These are phyloP conservation scores for Chaetorhynchus papuensis DNA, from an alignment of 2,113 vertebrate species.

Conservation along the genomic window DNA sequence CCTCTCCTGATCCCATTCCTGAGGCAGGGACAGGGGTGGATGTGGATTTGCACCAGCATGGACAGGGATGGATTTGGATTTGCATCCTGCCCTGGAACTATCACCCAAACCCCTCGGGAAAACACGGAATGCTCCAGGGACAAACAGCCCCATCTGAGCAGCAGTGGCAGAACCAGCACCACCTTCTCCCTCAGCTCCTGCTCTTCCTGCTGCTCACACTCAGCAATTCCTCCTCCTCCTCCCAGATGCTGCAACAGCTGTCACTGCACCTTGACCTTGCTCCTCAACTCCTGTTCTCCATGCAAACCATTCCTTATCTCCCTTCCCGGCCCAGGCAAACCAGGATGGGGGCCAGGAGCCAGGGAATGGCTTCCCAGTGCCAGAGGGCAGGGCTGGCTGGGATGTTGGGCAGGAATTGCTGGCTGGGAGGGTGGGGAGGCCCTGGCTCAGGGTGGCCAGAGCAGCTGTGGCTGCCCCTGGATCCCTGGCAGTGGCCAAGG, in stretches of 20 bases:
- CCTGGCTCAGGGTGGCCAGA: not conserved
- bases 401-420: not conserved
- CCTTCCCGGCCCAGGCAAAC: not conserved
- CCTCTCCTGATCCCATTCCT: not conserved
- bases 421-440: not conserved
- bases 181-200: not conserved
- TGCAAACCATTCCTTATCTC: not conserved
- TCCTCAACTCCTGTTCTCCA: not conserved
- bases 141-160: not conserved
- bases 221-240: not conserved
- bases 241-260: not conserved
- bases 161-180: rapidly evolving
- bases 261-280: not conserved
- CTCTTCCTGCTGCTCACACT: not conserved
- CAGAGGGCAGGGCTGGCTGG: not conserved
- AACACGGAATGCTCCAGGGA: rapidly evolving
- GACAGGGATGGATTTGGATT: not conserved
- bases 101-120: not conserved
- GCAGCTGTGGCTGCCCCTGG: not conserved
- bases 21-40: not conserved
- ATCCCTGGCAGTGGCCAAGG: not conserved
- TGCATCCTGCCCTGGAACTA: not conserved
- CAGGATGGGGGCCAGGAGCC: rapidly evolving
- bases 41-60: not conserved
- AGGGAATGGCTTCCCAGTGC: not conserved